Base-by-base conservation (phyloP, 2,113 vertebrate species). In the Carassius auratus region DNA sequence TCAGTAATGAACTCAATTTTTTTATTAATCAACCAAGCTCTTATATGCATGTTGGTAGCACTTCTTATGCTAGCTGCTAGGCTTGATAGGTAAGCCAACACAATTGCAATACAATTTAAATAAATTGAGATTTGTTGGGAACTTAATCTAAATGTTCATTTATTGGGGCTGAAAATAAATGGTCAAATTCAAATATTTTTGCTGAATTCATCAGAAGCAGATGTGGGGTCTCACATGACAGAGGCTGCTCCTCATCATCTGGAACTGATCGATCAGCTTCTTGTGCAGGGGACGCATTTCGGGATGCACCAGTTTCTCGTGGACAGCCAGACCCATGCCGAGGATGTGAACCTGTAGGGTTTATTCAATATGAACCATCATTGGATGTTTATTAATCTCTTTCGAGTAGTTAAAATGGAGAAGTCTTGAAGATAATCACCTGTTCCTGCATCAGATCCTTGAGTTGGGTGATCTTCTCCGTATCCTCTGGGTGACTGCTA, bases 401-500 rank as follows among this genome's bases (percentile, higher is more conserved):
- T 17, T 4, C 50, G n/a, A 4, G 23, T 2, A 61, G 61, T n/a
- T 45, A 5, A 68, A 5, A 3, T 55, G 5, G 1, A 14, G 8
- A 17, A 1, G 4, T 50, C 61, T 33, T 1, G 36, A 19, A 3
- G 0, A 8, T 3, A 42, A 14, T 90, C 91, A 99, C 98, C 97
- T 99, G 98, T 82, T 99, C 98, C 90, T 98, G 98, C 98, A 99
- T 99, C 87, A 99, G 95, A 50, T 99, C 97, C 92, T 99, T 99
- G 87, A 99, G 96, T 91, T 98, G 97, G 0, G 95, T 94, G 91
- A 99, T 99, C 94, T 98, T 99, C 89, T 99, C 98, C 2, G 96
- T 94, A 2, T 99, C 98, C 83, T 97, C 97, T 0, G 97, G 96
- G 89, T 99, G 98, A 88, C 96, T 96, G 83, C 92, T 95, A 89